Conservation (phyloP, 1,140 invertebrate species). For the Chrysomallon squamiferum region DNA sequence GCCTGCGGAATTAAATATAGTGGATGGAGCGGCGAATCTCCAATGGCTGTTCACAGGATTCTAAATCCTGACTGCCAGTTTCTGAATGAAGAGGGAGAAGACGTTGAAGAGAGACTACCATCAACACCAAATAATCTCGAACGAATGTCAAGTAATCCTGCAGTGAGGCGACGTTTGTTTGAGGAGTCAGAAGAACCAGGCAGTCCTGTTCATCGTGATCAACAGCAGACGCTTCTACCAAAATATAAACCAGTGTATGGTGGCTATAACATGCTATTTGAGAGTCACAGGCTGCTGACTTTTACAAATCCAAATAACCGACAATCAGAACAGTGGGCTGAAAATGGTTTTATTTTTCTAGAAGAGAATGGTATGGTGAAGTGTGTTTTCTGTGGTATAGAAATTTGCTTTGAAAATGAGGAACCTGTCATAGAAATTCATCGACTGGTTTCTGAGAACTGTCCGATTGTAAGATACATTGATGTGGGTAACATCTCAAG, state of each 20-base stretch:
- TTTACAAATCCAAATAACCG: constrained; percentile 8
- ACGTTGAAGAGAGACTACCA: background rate
- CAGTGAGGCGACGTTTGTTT: background rate
- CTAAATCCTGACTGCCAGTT: constrained; percentile 19
- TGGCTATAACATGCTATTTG: constrained; percentile 13
- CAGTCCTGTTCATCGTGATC: too few species aligned
- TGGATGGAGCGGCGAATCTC: constrained; percentile 20
- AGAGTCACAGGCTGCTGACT: constrained; percentile 19
- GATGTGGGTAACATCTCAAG: constrained; percentile 20
- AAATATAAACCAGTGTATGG: background rate
- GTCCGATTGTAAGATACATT: constrained; percentile 16
- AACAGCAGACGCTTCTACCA: background rate
- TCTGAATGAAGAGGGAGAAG: constrained; percentile 2
- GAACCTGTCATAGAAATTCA: constrained; percentile 5
- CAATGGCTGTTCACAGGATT: constrained; percentile 22
- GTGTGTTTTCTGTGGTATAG: constrained; percentile 21
- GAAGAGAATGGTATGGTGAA: constrained; percentile 1
- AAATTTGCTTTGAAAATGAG: constrained; percentile 1
- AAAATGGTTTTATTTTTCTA: constrained; percentile 20
- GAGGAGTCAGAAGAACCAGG: background rate
- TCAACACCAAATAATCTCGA: background rate
- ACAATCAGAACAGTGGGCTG: constrained; percentile 12
- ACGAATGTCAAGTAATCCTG: background rate
- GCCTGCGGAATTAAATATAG: constrained; percentile 11
- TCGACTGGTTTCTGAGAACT: constrained; percentile 7